phyloP scores from a whole-genome alignment of 2,113 vertebrate species.

The Ginglymostoma cirratum region DNA sequence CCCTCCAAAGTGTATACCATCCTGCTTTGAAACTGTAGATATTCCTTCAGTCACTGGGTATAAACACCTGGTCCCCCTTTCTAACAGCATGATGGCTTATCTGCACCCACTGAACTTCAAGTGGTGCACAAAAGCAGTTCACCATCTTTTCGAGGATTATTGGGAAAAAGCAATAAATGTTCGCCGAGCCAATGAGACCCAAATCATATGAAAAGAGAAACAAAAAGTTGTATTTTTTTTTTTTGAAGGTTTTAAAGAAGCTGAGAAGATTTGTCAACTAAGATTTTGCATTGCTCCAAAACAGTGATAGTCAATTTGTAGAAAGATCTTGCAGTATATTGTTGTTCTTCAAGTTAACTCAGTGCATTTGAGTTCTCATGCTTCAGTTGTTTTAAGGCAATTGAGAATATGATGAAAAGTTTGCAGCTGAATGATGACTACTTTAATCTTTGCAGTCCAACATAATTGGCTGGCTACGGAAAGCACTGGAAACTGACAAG shows the following conservation, averaged over 20 bases:
- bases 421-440: not conserved
- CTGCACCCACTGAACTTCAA: too few relatives aligned
- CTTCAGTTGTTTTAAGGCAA: not conserved
- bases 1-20: too few relatives aligned
- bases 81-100: too few relatives aligned
- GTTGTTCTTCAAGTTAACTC: not conserved
- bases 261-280: not conserved
- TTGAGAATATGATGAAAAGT: not conserved
- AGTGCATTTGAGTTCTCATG: not conserved
- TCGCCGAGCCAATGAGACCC: too few relatives aligned
- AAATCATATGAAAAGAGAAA: too few relatives aligned
- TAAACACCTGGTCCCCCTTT: too few relatives aligned
- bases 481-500: slow-evolving; percentile 91
- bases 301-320: not conserved
- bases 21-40: too few relatives aligned
- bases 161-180: too few relatives aligned
- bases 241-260: not conserved
- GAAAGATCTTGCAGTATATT: not conserved
- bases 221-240: not conserved
- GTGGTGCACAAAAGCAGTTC: too few relatives aligned
- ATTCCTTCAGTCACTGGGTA: too few relatives aligned
- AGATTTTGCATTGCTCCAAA: not conserved
- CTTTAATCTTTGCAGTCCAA: slow-evolving; percentile 67
- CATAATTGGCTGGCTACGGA: slow-evolving; percentile 92
- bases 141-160: too few relatives aligned